Base-by-base conservation (phyloP, 2,888 invertebrate genomes). In the Pterostichus niger region DNA sequence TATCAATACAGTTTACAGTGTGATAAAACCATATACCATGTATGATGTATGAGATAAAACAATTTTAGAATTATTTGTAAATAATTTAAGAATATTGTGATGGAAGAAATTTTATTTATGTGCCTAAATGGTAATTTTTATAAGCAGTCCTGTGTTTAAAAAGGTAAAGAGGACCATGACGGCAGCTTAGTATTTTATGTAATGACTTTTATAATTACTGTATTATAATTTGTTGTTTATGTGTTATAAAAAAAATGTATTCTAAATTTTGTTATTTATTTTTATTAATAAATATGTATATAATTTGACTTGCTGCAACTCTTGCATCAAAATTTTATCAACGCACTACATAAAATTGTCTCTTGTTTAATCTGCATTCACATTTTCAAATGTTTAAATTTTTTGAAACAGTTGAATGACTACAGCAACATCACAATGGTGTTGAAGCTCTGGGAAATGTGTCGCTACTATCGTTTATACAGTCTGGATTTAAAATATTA, bases 1-100 rank as follows among this genome's bases (percentile, higher is more conserved):
- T 82, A 82, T 82, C 82, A 76, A 64, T 75, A 82, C 52, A 61
- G 64, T 75, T 75, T 64, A 75, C 73, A 75, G 82, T 82, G 82
- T 82, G 82, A 82, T 82, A 75, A 24, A 75, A 71, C 82, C 44
- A 76, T 61, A 76, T 76, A 76, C 76, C 52, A 61, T 54, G 76
- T 82, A 76, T 76, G 68, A 61, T 54, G 76, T 82, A 76, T 76
- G 68, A 56, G 33, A 61, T 17, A 73, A 17, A 76, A 35, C 24
- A 78, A 79, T 82, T 82, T 46, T 76, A 82, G 35, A 77, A 33
- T 61, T 75, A 73, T 79, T 76, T 76, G 77, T 82, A 82, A 76
- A 77, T 82, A 82, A 64, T 82, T 82, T 82, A 75, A 73, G 46
- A 44, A 40, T 59, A 68, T 68, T 68, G 49, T 68, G 52, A 80